Evolutionary conservation across 2,888 invertebrate genomes (phyloP).

Genomic region (Cerceris rybyensis): DNA sequence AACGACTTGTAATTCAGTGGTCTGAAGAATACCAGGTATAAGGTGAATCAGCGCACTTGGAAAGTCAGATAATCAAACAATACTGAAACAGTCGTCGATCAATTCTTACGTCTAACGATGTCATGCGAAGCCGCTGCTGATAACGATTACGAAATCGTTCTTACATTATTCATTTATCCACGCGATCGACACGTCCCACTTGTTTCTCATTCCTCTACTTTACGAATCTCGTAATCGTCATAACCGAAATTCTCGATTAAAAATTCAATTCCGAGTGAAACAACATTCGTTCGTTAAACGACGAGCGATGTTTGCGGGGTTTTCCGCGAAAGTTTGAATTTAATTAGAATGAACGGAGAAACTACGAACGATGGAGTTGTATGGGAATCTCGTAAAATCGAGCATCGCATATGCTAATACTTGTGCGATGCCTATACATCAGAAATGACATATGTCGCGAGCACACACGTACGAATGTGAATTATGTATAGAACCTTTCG

Average conservation of each 20-base stretch:
- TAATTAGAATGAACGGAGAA: too few species aligned
- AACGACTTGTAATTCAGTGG: constrained; percentile 24
- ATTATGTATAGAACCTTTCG: constrained; percentile 20
- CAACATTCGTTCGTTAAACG: too few species aligned
- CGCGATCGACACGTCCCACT: neutral
- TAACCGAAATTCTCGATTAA: too few species aligned
- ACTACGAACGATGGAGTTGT: too few species aligned
- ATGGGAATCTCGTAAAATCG: too few species aligned
- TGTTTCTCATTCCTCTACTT: neutral
- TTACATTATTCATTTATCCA: constrained; percentile 14
- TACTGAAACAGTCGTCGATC: constrained; percentile 1
- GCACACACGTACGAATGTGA: constrained; percentile 1
- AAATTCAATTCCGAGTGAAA: too few species aligned
- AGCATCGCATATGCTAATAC: neutral
- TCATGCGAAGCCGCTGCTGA: constrained; percentile 15
- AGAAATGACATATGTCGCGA: constrained; percentile 9
- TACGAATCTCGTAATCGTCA: too few species aligned
- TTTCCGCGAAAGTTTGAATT: too few species aligned
- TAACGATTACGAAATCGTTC: constrained; percentile 22
- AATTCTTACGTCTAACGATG: neutral
- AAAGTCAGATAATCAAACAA: constrained; percentile 2
- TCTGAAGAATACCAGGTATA: neutral
- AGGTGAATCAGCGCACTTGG: constrained; percentile 47
- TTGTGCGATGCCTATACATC: neutral
- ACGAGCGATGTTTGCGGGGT: too few species aligned